Base-by-base conservation (phyloP, 1,140 invertebrate species). In the Anoplolepis gracilipes region DNA sequence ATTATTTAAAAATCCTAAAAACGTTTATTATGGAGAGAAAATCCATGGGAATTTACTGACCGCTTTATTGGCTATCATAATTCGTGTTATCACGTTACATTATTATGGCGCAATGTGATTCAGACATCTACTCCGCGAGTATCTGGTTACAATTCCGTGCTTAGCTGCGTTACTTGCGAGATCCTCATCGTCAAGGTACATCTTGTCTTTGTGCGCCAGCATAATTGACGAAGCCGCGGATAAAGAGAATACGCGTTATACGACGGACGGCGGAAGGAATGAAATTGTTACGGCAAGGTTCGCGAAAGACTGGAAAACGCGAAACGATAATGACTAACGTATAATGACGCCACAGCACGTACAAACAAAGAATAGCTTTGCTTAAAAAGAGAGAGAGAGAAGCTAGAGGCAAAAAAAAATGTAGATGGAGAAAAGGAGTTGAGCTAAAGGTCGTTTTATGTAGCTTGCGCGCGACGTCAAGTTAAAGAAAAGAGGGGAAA, bases 271-370 rank as follows among this genome's bases (percentile, higher is more conserved):
- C 13, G 25, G 55, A 55, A 57, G 57, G 77, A 53, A 57, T 30
- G 46, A 70, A 81, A 81, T 81, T 69, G 46, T 70, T 81, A 70
- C 46, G 22, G 22, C 46, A 11, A 42, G 46, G 28, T 69, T 53
- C n/a, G 30, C 25, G 36, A 77, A 64, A 79, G 33, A 28, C 13
- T 53, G 36, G 19, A 59, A 73, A 82, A 59, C n/a, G 53, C 53
- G 42, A 33, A 39, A 75, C 62, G 79, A 16, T 70, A 82, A 73
- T 57, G 67, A 82, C 33, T 49, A 42, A 73, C 10, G 65, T 13
- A n/a, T 82, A 82, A 82, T 28, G 76, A 78, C 4, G 39, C 19
- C n/a, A 3, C 13, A 28, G 39, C 42, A 53, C 28, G 28, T 64
- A 25, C 42, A 46, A 33, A 67, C 64, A 79, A 67, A 53, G 22